Evolutionary conservation across 2,113 vertebrate genomes (phyloP).

Genomic region (Gadus macrocephalus): DNA sequence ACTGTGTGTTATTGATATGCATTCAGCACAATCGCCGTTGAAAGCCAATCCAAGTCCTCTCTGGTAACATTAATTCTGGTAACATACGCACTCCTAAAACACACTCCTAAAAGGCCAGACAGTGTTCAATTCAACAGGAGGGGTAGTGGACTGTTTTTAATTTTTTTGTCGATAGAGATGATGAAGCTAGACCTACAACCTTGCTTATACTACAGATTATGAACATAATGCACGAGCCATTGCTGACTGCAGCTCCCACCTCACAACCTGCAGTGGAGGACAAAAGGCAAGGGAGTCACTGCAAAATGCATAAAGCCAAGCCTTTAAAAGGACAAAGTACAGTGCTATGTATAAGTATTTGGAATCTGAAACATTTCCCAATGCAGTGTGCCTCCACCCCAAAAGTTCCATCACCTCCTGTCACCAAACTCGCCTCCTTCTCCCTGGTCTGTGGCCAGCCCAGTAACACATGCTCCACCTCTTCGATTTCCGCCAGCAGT

Average conservation of each 20-base stretch:
- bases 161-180: constrained; percentile 29
- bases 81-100: background rate
- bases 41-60: constrained; percentile 9
- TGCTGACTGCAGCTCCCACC: constrained; percentile 46
- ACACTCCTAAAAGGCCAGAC: constrained; percentile 19
- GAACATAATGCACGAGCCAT: constrained; percentile 60
- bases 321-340: constrained; percentile 73
- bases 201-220: constrained; percentile 67
- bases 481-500: constrained; percentile 16
- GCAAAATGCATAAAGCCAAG: constrained; percentile 71
- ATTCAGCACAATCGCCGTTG: constrained; percentile 26
- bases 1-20: constrained; percentile 10
- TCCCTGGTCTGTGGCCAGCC: constrained; percentile 35
- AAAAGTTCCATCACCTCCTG: constrained; percentile 39
- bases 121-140: constrained; percentile 33
- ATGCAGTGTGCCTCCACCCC: constrained; percentile 64
- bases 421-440: constrained; percentile 36
- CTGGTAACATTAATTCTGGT: background rate
- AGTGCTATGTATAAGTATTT: constrained; percentile 74
- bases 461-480: constrained; percentile 24
- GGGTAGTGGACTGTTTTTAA: constrained; percentile 4
- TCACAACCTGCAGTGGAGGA: constrained; percentile 64
- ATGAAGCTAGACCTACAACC: constrained; percentile 58
- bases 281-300: constrained; percentile 54
- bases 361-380: constrained; percentile 69